Base-by-base conservation (phyloP, 2,888 invertebrate genomes). In the Taphrorychus bicolor region DNA sequence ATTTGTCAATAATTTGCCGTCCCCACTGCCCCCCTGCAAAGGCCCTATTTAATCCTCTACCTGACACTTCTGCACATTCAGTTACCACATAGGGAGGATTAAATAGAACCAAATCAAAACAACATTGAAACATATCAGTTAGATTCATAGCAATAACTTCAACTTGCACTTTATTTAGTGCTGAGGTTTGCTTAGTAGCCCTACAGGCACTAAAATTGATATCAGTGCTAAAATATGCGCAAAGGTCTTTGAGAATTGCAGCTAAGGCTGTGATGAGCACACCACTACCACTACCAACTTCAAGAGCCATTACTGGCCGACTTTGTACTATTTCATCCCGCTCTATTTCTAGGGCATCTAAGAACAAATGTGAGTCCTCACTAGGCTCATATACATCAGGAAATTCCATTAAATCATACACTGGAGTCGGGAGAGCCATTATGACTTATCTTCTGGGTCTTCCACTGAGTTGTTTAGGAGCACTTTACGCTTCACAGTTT, bases 71-170 rank as follows among this genome's bases (percentile, higher is more conserved):
- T 14, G 86, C 83, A 49, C 88, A 84, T 5, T 89, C 88, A 0
- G 97, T 97, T 0, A 94, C 92, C 42, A 99, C 98, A 85, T 99
- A 99, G 0, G 99, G 99, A 1, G 99, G 98, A 86, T 99, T 99
- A 78, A 98, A 99, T 59, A 99, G 79, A 61, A 99, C 85, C 18
- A 99, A 76, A 86, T 99, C 98, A 74, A 97, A 89, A 62, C 83
- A 78, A 22, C 81, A 79, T 60, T 95, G 84, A 7, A 69, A 23
- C 70, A 87, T 83, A 73, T 81, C 81, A 3, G 85, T 81, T 54
- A 94, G 83, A 81, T 91, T 88, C 85, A 89, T 90, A 68, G 85
- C 86, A 5, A 91, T 75, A 11, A 86, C 80, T 71, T 94, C 90
- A 18, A 93, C 77, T 16, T 78, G 73, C 1, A 89, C 86, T 3